phyloP scores from a whole-genome alignment of 2,888 invertebrate genomes.

The Drosophila testacea region DNA sequence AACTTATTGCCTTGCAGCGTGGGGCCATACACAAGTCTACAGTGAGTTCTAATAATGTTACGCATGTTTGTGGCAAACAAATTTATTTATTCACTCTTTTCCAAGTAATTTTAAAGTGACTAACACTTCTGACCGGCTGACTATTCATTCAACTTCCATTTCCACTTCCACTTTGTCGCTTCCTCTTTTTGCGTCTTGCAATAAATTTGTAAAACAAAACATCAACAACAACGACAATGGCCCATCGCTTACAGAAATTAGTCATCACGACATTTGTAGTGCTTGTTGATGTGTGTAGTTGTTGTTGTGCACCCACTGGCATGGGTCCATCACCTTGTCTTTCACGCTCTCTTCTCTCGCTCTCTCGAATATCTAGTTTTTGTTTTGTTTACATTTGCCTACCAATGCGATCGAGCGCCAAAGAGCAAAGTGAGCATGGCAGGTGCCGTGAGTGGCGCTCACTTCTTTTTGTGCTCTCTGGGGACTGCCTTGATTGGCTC shows the following conservation, averaged over 20 bases:
- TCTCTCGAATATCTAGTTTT: slow-evolving; percentile 36
- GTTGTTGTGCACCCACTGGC: slow-evolving; percentile 66
- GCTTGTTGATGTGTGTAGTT: slow-evolving; percentile 14
- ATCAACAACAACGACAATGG: slow-evolving; percentile 28
- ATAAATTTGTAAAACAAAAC: slow-evolving; percentile 54
- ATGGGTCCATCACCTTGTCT: slow-evolving; percentile 70
- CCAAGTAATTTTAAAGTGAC: slow-evolving; percentile 62
- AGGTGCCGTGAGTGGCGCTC: slow-evolving; percentile 54
- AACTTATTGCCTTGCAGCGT: slow-evolving; percentile 47
- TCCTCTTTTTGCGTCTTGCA: slow-evolving; percentile 61
- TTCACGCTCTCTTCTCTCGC: slow-evolving; percentile 8
- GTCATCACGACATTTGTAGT: slow-evolving; percentile 44
- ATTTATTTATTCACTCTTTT: slow-evolving; percentile 21
- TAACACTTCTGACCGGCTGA: slow-evolving; percentile 42
- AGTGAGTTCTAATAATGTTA: slow-evolving; percentile 28
- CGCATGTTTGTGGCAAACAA: slow-evolving; percentile 11
- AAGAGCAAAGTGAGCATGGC: slow-evolving; percentile 56
- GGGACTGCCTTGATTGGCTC: slow-evolving; percentile 23
- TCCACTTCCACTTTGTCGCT: slow-evolving; percentile 73
- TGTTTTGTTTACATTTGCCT: slow-evolving; percentile 73
- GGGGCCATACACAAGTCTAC: slow-evolving; percentile 33
- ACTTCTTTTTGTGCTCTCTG: slow-evolving; percentile 21
- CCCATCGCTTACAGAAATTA: slow-evolving; percentile 47
- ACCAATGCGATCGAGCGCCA: slow-evolving; percentile 58
- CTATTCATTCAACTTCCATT: slow-evolving; percentile 52